Evolutionary conservation across 2,113 vertebrate species (phyloP).

Genomic region (Machaerirhynchus nigripectus): DNA sequence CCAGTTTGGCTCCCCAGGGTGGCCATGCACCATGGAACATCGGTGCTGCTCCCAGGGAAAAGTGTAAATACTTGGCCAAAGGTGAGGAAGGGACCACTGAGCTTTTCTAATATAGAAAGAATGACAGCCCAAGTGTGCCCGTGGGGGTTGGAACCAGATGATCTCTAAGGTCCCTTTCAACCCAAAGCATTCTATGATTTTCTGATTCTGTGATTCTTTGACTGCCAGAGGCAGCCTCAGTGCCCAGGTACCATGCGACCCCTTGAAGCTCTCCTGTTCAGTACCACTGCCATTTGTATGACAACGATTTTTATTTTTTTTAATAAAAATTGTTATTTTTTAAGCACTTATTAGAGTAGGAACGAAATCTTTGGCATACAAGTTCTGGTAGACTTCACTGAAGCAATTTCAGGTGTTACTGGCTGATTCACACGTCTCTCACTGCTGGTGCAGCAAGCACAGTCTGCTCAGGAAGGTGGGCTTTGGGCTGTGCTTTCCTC

Average conservation of each 20-base stretch:
- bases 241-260: background rate
- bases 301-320: background rate
- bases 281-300: background rate
- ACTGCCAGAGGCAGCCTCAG: background rate
- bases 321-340: background rate
- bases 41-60: background rate
- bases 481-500: background rate
- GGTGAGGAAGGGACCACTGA: background rate
- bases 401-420: background rate
- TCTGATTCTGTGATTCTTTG: background rate
- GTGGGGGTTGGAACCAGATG: background rate
- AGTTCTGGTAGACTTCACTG: background rate
- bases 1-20: background rate
- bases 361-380: background rate
- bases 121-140: background rate
- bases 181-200: background rate
- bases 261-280: background rate
- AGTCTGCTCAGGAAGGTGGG: background rate
- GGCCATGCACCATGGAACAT: background rate
- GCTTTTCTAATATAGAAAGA: background rate
- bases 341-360: background rate
- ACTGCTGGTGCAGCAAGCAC: background rate
- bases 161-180: background rate
- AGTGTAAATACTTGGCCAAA: background rate
- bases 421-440: background rate